phyloP scores from a whole-genome alignment of 2,888 invertebrate species.

The Pachliopta kotzebuea region DNA sequence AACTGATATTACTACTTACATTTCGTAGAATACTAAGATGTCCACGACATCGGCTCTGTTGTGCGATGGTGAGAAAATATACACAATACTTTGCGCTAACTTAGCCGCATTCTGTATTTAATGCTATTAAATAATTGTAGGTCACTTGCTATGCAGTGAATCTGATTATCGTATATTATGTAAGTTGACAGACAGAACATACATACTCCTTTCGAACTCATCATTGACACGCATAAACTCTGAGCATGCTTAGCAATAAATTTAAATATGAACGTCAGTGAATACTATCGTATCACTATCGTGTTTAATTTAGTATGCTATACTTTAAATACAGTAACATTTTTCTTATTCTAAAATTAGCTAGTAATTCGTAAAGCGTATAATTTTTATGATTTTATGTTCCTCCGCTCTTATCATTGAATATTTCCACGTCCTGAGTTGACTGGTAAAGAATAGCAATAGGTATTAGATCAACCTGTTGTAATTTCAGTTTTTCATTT shows the following conservation, averaged over 20 bases:
- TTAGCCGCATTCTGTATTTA: constrained; percentile 27
- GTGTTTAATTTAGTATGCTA: background rate
- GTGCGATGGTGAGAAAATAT: constrained; percentile 15
- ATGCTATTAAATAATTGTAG: constrained; percentile 27
- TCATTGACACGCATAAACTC: background rate
- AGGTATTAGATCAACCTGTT: too few relatives aligned
- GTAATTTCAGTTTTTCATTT: too few relatives aligned
- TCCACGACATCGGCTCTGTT: constrained; percentile 13
- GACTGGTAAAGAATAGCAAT: too few relatives aligned
- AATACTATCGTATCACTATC: too few relatives aligned
- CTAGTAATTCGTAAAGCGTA: too few relatives aligned
- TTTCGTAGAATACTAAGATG: constrained; percentile 24
- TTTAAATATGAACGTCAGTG: background rate
- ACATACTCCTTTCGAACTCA: background rate
- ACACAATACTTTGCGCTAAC: constrained; percentile 22
- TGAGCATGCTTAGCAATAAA: background rate
- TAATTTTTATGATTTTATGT: too few relatives aligned
- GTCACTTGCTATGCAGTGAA: constrained; percentile 13
- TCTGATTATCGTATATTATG: constrained; percentile 11
- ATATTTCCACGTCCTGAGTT: too few relatives aligned
- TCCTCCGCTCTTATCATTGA: too few relatives aligned
- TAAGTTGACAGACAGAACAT: background rate
- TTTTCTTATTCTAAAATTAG: too few relatives aligned
- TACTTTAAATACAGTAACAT: background rate
- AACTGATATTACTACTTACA: constrained; percentile 19